Conservation (phyloP, 2,888 invertebrate species). For the Psococerastis gibbosa region DNA sequence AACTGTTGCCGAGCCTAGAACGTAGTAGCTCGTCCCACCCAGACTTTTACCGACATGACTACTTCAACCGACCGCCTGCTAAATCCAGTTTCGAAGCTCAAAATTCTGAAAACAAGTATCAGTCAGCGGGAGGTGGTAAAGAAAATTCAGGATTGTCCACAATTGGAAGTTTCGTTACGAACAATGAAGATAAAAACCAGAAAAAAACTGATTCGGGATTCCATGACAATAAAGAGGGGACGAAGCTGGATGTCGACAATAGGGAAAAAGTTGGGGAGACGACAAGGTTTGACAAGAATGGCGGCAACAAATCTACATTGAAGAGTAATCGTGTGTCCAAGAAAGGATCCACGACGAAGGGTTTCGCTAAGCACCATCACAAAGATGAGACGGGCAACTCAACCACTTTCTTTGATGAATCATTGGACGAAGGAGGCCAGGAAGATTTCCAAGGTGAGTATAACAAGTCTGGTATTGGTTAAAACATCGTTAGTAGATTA, state of each 20-base stretch:
- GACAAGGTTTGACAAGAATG: conserved; percentile 1
- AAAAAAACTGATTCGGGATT: conserved; percentile 3
- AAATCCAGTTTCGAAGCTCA: background rate
- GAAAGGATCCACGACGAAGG: conserved; percentile 3
- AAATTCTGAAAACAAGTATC: background rate
- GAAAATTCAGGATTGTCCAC: conserved; percentile 1
- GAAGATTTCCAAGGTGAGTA: background rate
- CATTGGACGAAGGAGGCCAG: conserved; percentile 1
- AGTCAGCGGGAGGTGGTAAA: background rate
- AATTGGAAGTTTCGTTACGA: conserved; percentile 2
- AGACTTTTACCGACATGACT: conserved; percentile 1
- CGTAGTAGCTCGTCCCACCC: background rate
- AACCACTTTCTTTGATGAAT: conserved; percentile 7
- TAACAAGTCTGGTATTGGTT: no score
- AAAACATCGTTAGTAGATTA: no score
- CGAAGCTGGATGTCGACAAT: conserved; percentile 1
- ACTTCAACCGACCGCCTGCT: background rate
- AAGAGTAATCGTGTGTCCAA: conserved; percentile 4
- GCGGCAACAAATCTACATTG: conserved; percentile 4
- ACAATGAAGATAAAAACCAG: conserved; percentile 5
- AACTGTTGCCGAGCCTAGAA: background rate
- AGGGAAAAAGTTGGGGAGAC: conserved; percentile 6
- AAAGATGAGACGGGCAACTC: conserved; percentile 8
- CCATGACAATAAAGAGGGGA: background rate
- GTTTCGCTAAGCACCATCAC: conserved; percentile 6